Conservation (phyloP, 1,140 invertebrate species). For the Leptoteleia sp. region DNA sequence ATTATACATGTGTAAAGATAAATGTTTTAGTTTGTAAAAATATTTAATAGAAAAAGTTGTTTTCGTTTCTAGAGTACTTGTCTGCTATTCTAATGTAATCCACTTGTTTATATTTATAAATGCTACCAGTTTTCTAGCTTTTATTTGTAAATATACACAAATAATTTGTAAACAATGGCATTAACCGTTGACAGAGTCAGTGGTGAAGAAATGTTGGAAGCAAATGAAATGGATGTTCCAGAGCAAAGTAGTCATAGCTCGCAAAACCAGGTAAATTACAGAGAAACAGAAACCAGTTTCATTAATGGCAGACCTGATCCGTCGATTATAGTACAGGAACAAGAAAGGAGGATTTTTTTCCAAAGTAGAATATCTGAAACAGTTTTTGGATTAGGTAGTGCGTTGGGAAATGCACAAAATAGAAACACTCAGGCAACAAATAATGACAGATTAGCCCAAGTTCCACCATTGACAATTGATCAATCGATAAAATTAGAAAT, state of each 20-base stretch:
- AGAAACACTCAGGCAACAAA: too few relatives aligned
- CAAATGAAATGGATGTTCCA: slow-evolving; percentile 21
- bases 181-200: not conserved
- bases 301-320: slow-evolving; percentile 24
- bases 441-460: too few relatives aligned
- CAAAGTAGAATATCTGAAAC: slow-evolving; percentile 45
- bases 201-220: slow-evolving; percentile 28
- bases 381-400: slow-evolving; percentile 24
- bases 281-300: slow-evolving; percentile 51
- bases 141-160: too few relatives aligned
- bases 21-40: too few relatives aligned
- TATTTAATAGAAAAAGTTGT: too few relatives aligned
- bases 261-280: slow-evolving; percentile 31
- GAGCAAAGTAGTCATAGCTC: slow-evolving; percentile 25
- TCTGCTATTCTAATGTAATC: not conserved
- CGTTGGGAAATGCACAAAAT: too few relatives aligned
- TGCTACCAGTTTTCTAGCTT: too few relatives aligned
- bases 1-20: too few relatives aligned
- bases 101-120: too few relatives aligned
- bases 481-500: slow-evolving; percentile 53
- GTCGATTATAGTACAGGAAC: slow-evolving; percentile 3
- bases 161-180: too few relatives aligned
- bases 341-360: slow-evolving; percentile 33
- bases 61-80: not conserved
- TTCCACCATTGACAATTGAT: too few relatives aligned